Percentiles rank a stretch among this genome's conserved stretches.
phyloP scores from a whole-genome alignment of 2,113 vertebrate species.

The Grus americana region DNA sequence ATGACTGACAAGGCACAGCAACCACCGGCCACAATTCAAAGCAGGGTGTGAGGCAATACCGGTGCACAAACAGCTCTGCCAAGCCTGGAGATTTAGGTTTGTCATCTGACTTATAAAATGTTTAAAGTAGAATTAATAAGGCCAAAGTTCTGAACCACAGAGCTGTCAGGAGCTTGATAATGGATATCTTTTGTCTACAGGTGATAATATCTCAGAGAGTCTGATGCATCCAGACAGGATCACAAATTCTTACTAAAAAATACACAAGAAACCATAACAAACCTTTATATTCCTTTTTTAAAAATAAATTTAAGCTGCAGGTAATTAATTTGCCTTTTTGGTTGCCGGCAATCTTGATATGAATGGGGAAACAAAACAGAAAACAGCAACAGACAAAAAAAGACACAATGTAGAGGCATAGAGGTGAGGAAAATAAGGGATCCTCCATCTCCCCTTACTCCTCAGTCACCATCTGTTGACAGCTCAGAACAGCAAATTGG shows the following conservation, averaged over 20 bases:
- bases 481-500: neutral
- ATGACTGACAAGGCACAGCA: neutral
- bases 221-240: neutral
- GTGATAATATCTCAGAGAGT: neutral
- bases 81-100: neutral
- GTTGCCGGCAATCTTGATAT: neutral
- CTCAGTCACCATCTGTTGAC: neutral
- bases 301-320: neutral
- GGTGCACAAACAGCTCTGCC: neutral
- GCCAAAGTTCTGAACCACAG: neutral
- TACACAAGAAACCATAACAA: neutral
- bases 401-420: neutral
- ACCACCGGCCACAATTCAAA: neutral
- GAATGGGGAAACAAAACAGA: neutral
- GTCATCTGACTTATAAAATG: neutral
- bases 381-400: neutral
- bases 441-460: neutral
- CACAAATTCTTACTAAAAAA: neutral
- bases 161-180: neutral
- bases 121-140: neutral
- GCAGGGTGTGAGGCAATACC: neutral
- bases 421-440: neutral
- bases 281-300: rapidly evolving
- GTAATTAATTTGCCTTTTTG: neutral
- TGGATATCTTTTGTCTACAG: neutral